A percentile compares a stretch with the other conserved stretches of the same genome.
These are phyloP conservation scores for Notocelia uddmanniana DNA, from an alignment of 2,888 invertebrate genomes.

Conservation along the genomic window DNA sequence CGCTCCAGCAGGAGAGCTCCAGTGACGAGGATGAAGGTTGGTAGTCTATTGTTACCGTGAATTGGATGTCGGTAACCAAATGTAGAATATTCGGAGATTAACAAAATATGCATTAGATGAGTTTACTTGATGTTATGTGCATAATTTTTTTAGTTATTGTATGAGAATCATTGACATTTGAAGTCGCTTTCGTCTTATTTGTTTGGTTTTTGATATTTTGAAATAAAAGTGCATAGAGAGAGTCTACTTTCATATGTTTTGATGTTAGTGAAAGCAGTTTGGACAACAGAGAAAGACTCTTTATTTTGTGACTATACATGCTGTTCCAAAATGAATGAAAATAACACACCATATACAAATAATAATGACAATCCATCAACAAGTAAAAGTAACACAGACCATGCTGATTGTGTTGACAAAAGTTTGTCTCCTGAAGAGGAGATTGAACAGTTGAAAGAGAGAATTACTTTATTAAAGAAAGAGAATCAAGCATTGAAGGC, in stretches of 20 bases:
- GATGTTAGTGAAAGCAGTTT: constrained; percentile 38
- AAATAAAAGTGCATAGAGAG: neutral
- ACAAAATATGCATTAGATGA: too few species aligned
- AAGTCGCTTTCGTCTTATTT: neutral
- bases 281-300: constrained; percentile 53
- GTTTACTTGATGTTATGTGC: neutral
- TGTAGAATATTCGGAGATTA: too few species aligned
- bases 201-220: too few species aligned
- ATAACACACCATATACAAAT: constrained; percentile 30
- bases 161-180: neutral
- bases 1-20: constrained; percentile 83
- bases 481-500: constrained; percentile 68
- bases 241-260: neutral
- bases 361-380: constrained; percentile 8
- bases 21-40: constrained; percentile 88
- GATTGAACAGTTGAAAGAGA: constrained; percentile 58
- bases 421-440: constrained; percentile 51
- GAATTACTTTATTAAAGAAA: constrained; percentile 60
- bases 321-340: constrained; percentile 52
- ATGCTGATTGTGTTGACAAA: neutral
- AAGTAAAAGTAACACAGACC: constrained; percentile 10
- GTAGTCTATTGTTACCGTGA: constrained; percentile 29
- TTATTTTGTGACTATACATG: constrained; percentile 55
- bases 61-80: neutral
- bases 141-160: neutral